Evolutionary conservation across 2,888 invertebrate genomes (phyloP).

Genomic region (Penaeus monodon): DNA sequence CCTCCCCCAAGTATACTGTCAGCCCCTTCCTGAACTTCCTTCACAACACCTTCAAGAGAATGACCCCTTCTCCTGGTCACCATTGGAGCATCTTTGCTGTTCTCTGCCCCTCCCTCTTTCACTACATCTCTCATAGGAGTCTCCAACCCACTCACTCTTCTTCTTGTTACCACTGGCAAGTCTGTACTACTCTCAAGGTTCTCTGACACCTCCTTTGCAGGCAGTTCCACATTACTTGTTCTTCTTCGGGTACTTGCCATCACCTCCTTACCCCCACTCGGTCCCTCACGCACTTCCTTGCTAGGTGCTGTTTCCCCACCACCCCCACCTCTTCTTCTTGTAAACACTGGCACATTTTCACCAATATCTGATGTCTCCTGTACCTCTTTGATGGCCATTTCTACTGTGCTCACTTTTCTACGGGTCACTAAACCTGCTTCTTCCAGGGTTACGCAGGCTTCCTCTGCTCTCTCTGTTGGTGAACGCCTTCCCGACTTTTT

Average conservation of each 20-base stretch:
- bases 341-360: too few species aligned
- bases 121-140: too few species aligned
- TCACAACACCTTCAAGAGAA: neutral
- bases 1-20: neutral
- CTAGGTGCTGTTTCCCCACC: too few species aligned
- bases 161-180: too few species aligned
- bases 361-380: neutral
- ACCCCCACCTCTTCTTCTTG: too few species aligned
- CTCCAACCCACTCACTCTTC: too few species aligned
- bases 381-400: slow-evolving; percentile 42
- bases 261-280: slow-evolving; percentile 2
- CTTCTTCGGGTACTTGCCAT: too few species aligned
- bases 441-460: slow-evolving; percentile 35
- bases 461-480: slow-evolving; percentile 27
- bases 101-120: slow-evolving; percentile 22
- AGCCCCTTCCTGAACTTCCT: neutral
- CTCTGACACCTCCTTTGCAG: neutral
- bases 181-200: neutral
- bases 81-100: slow-evolving; percentile 1
- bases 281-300: too few species aligned
- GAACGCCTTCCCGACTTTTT: slow-evolving; percentile 13
- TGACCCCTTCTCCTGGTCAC: slow-evolving; percentile 8
- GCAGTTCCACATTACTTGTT: too few species aligned
- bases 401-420: slow-evolving; percentile 39
- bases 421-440: slow-evolving; percentile 38